Evolutionary conservation across 2,113 vertebrate genomes (phyloP), one percentile per base, ranked within the genome.

Genomic region (Acinonyx jubatus): DNA sequence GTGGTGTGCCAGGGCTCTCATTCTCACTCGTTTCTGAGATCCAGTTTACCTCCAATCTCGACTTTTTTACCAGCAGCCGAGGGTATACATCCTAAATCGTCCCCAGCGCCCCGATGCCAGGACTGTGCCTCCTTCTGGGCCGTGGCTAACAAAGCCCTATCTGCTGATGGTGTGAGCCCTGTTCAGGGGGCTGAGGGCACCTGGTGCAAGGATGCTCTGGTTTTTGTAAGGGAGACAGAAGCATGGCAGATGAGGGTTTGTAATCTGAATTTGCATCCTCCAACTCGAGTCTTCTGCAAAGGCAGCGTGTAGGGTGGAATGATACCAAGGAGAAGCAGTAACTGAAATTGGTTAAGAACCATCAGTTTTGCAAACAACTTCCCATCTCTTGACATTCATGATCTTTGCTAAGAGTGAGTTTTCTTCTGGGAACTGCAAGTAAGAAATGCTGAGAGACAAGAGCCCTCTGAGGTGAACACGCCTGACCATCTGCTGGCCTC

Each of bases 341-440:
- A n/a, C 10, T 33, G 31, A 52, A 61, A 61, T 2, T 63, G 7
- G 19, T 66, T 66, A 92, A 87, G 61, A 38, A 7, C 13, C 33
- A 82, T 92, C n/a, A 29, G 10, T 89, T 95, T 83, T 38, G 79
- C 33, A 84, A 84, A 89, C 7, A 4, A 21, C 83, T 80, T 66
- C 7, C 1, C 15, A 25, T 13, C 25, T 76, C 36, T 94, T 93
- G 50, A 61, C 16, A 55, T 69, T 83, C 55, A 61, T n/a, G 19
- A 69, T 45, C 29, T 65, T 41, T 4, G 7, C 23, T 29, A 94
- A 50, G 29, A 76, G 69, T 73, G 19, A 15, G 2, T 81, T 91
- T 73, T 93, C 73, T 94, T 90, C 68, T 27, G 69, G 57, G 38
- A 95, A 61, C 18, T 16, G 38, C 8, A 31, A 65, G 73, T 41